phyloP scores from a whole-genome alignment of 2,797 vertebrate species.

The Diplodus sargus region DNA sequence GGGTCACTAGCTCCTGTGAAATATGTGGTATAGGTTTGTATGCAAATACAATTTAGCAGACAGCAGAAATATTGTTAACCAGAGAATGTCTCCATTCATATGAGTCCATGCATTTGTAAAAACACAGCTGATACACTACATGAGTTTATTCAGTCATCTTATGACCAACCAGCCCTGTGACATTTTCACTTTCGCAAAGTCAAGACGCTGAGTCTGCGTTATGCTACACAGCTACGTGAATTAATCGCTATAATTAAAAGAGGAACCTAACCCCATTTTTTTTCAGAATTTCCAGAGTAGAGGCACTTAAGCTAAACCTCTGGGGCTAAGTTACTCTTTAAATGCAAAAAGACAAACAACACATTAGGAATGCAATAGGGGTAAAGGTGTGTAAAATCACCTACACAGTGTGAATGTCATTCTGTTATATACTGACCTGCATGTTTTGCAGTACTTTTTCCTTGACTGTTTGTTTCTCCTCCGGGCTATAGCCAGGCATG shows the following conservation, averaged over 20 bases:
- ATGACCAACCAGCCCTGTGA: background rate
- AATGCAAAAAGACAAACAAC: background rate
- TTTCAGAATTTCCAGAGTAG: no score
- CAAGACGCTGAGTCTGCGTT: background rate
- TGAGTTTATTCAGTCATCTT: background rate
- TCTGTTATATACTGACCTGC: slow-evolving; percentile 81
- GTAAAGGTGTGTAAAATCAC: background rate
- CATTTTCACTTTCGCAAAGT: background rate
- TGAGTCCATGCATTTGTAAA: background rate
- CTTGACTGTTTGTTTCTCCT: slow-evolving; percentile 91
- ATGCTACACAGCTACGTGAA: background rate
- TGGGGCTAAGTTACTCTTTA: background rate
- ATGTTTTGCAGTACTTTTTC: slow-evolving; percentile 89
- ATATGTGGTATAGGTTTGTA: background rate
- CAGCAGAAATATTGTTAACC: background rate
- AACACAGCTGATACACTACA: background rate
- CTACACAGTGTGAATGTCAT: background rate
- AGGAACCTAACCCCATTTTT: no score
- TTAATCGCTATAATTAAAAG: background rate
- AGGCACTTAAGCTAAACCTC: no score
- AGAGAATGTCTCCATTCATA: background rate
- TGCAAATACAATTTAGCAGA: background rate
- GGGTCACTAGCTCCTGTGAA: slow-evolving; percentile 88
- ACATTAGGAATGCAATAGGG: background rate
- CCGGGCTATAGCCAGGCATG: slow-evolving; percentile 91